phyloP scores from a whole-genome alignment of 2,797 vertebrate genomes.

The Acestrorhynchus altus region DNA sequence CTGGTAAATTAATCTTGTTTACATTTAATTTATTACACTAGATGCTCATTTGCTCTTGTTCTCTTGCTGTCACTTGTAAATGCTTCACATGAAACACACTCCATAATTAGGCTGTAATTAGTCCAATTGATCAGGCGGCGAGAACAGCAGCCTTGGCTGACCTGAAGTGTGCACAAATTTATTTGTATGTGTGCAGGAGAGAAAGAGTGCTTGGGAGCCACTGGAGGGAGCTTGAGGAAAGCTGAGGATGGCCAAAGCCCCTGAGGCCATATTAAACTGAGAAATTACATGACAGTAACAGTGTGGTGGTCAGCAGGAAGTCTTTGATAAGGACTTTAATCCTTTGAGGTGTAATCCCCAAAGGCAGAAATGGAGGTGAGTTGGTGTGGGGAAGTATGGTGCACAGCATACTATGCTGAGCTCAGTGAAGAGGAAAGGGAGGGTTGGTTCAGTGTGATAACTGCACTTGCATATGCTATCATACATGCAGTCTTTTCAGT shows the following conservation, averaged over 20 bases:
- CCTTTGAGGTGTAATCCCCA: conserved; percentile 40
- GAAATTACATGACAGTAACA: conserved; percentile 23
- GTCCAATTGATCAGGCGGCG: conserved; percentile 28
- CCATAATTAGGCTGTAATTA: conserved; percentile 46
- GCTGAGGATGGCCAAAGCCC: background rate
- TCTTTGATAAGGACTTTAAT: conserved; percentile 44
- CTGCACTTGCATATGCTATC: background rate
- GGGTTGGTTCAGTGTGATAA: background rate
- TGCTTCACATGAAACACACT: conserved; percentile 27
- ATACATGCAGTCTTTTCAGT: background rate
- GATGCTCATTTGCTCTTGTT: conserved; percentile 1
- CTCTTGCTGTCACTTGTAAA: conserved; percentile 28
- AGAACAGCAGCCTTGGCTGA: conserved; percentile 2
- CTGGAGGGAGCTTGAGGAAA: conserved; percentile 12
- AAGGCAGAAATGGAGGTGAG: conserved; percentile 20
- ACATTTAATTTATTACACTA: background rate
- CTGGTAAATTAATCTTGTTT: background rate
- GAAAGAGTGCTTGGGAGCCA: background rate
- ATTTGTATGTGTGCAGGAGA: background rate
- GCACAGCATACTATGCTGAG: conserved; percentile 8
- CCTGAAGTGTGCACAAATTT: background rate
- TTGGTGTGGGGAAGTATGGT: background rate
- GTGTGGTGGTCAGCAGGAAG: conserved; percentile 29
- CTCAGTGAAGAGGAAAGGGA: conserved; percentile 16
- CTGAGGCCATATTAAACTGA: conserved; percentile 31